phyloP scores from a whole-genome alignment of 2,888 invertebrate genomes.

The Apotomis capreana region DNA sequence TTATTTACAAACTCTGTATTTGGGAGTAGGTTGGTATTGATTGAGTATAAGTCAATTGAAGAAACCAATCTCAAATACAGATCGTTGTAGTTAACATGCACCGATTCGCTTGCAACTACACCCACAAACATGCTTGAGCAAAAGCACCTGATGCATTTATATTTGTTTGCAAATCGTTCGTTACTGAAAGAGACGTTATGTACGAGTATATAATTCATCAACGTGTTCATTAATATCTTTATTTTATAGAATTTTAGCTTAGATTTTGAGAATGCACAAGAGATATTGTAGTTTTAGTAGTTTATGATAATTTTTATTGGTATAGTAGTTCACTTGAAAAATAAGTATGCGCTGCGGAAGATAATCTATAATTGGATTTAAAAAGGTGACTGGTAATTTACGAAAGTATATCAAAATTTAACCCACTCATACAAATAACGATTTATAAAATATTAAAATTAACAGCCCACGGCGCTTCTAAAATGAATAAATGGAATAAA shows the following conservation, averaged over 20 bases:
- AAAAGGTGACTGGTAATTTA: conserved; percentile 74
- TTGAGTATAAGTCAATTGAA: conserved; percentile 34
- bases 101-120: conserved; percentile 78
- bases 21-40: conserved; percentile 50
- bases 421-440: conserved; percentile 45
- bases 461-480: conserved; percentile 25
- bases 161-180: conserved; percentile 46
- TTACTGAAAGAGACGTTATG: conserved; percentile 43
- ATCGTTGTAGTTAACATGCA: conserved; percentile 59
- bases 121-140: conserved; percentile 70
- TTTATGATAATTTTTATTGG: neutral
- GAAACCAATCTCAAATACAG: conserved; percentile 64
- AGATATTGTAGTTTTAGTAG: conserved; percentile 1
- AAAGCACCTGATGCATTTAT: conserved; percentile 57
- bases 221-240: conserved; percentile 5
- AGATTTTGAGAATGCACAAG: neutral
- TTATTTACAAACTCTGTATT: conserved; percentile 45
- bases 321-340: neutral
- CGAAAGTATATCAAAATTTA: conserved; percentile 50
- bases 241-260: neutral
- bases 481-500: conserved; percentile 43
- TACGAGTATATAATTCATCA: conserved; percentile 14
- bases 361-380: neutral
- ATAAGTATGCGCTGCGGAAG: neutral
- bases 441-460: conserved; percentile 32